These are phyloP conservation scores for Epirrita christyi DNA, from an alignment of 2,888 invertebrate genomes.

Conservation along the genomic window DNA sequence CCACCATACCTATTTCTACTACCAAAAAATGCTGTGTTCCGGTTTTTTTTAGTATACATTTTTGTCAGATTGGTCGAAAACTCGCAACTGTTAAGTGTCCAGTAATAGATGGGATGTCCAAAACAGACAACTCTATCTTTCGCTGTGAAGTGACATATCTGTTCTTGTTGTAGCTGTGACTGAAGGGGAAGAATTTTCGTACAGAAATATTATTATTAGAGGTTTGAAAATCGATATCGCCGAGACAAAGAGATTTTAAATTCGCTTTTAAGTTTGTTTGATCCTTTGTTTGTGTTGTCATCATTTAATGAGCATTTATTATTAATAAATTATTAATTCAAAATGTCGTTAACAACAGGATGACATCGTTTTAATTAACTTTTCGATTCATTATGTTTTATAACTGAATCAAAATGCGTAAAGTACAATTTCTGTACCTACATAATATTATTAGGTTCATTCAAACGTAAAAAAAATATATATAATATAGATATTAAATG, in stretches of 20 bases:
- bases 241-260: slow-evolving; percentile 59
- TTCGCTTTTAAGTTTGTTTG: slow-evolving; percentile 63
- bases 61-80: no score
- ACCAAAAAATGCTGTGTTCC: no score
- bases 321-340: slow-evolving; percentile 9
- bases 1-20: no score
- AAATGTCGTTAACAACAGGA: slow-evolving; percentile 5
- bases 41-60: no score
- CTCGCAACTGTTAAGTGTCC: no score
- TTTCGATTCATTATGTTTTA: slow-evolving; percentile 7
- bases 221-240: slow-evolving; percentile 68
- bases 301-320: slow-evolving; percentile 25
- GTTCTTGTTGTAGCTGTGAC: slow-evolving; percentile 21
- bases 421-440: no score
- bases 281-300: slow-evolving; percentile 45
- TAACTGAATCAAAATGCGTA: slow-evolving; percentile 1
- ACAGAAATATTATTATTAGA: slow-evolving; percentile 76
- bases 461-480: no score
- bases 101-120: no score
- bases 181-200: slow-evolving; percentile 59
- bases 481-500: no score
- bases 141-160: slow-evolving; percentile 11
- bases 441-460: no score
- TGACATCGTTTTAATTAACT: slow-evolving; percentile 17
- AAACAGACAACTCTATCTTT: no score